Evolutionary conservation across 2,888 invertebrate genomes (phyloP).

Genomic region (Atethmia centrago): DNA sequence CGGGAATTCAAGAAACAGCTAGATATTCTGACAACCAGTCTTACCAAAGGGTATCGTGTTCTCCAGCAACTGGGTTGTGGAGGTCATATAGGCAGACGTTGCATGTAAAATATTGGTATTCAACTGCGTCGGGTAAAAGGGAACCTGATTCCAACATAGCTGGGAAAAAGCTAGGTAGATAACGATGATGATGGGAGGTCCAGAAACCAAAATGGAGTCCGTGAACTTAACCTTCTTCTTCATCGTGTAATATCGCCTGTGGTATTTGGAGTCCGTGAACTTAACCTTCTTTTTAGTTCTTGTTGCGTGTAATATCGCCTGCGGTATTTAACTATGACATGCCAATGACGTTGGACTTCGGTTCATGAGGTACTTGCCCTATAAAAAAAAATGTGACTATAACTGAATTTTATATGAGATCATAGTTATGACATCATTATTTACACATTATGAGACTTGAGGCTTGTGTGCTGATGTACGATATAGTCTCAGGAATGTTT

Average conservation of each 20-base stretch:
- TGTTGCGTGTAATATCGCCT: conserved; percentile 3
- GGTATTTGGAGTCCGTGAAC: not conserved
- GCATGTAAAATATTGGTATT: too few relatives aligned
- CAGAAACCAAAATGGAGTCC: too few relatives aligned
- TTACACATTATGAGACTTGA: conserved; percentile 12
- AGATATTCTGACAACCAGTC: too few relatives aligned
- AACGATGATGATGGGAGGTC: too few relatives aligned
- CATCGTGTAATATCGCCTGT: not conserved
- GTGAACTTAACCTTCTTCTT: conserved; percentile 27
- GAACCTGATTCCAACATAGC: too few relatives aligned
- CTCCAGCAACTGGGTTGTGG: too few relatives aligned
- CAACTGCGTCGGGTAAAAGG: too few relatives aligned
- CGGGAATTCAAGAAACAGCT: too few relatives aligned
- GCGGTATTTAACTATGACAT: conserved; percentile 41
- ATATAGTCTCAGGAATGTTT: conserved; percentile 14
- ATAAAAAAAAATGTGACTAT: conserved; percentile 36
- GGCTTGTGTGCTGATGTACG: too few relatives aligned
- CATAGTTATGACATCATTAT: conserved; percentile 53
- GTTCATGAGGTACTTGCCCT: conserved; percentile 30
- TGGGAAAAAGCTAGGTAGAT: too few relatives aligned
- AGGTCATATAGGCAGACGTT: too few relatives aligned
- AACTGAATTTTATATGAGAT: conserved; percentile 46
- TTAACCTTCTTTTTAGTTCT: conserved; percentile 24
- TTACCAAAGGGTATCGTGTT: too few relatives aligned
- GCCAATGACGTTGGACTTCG: conserved; percentile 31